Evolutionary conservation across 2,888 invertebrate species (phyloP).

Genomic region (Operophtera brumata): DNA sequence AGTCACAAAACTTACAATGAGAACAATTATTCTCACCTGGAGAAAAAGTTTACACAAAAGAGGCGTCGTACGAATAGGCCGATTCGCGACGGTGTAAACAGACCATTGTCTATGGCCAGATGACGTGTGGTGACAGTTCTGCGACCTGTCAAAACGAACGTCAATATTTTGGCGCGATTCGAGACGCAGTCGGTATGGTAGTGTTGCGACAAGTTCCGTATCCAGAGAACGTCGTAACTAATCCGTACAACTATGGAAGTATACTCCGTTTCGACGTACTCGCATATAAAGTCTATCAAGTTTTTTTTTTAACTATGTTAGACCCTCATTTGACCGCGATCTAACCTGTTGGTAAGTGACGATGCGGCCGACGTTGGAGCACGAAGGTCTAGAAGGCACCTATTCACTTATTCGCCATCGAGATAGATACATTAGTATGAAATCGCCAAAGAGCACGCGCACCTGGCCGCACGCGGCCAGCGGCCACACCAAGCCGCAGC

Average conservation of each 20-base stretch:
- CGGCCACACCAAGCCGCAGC: no score
- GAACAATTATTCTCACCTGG: slow-evolving; percentile 22
- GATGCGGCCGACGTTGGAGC: no score
- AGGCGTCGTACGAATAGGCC: slow-evolving; percentile 25
- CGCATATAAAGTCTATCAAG: no score
- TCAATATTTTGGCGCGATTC: slow-evolving; percentile 76
- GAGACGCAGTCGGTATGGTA: slow-evolving; percentile 62
- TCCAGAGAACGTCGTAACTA: background rate
- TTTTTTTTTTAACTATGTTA: no score
- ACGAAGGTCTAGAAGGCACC: no score
- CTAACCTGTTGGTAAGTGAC: no score
- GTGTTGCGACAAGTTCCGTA: slow-evolving; percentile 29
- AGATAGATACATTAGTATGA: no score
- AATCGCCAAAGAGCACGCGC: no score
- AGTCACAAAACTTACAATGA: slow-evolving; percentile 32
- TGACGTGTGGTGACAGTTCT: slow-evolving; percentile 56
- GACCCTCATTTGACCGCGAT: no score
- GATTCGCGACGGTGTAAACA: slow-evolving; percentile 40
- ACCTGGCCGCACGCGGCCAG: no score
- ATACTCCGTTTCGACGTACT: no score
- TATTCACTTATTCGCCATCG: no score
- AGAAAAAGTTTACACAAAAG: slow-evolving; percentile 28
- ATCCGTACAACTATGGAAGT: background rate
- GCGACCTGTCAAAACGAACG: slow-evolving; percentile 62
- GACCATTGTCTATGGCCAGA: slow-evolving; percentile 46